Conservation (phyloP, 2,113 vertebrate species). For the Egretta garzetta region DNA sequence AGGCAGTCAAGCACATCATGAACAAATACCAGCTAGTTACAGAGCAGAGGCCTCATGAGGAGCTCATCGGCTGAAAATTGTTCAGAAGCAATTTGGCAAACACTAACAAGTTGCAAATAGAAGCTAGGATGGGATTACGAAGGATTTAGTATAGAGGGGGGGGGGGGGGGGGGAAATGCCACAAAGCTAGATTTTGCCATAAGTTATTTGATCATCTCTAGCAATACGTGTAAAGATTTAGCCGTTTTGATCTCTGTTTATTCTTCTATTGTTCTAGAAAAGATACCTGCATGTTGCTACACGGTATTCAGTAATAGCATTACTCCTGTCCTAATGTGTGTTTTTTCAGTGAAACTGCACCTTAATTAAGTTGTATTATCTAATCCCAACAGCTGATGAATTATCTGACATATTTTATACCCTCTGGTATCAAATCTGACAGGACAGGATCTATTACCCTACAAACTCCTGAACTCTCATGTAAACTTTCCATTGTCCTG, state of each 20-base stretch:
- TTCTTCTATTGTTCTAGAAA: slow-evolving; percentile 15
- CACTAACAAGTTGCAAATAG: not conserved
- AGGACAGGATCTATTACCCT: slow-evolving; percentile 18
- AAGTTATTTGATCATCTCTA: slow-evolving; percentile 24
- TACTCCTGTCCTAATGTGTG: not conserved
- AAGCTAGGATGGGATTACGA: not conserved
- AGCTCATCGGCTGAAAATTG: not conserved
- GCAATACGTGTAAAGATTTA: slow-evolving; percentile 5
- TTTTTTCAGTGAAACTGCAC: slow-evolving; percentile 44
- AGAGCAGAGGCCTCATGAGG: slow-evolving; percentile 12
- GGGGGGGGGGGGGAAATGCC: no score
- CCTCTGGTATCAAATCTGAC: slow-evolving; percentile 32
- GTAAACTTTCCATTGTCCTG: not conserved
- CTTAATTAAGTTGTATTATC: slow-evolving; percentile 31
- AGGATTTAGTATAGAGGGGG: no score
- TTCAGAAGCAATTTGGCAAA: slow-evolving; percentile 43
- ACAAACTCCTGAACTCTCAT: not conserved
- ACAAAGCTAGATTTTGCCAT: not conserved
- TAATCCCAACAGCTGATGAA: slow-evolving; percentile 38
- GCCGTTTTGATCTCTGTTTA: slow-evolving; percentile 21
- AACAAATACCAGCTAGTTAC: slow-evolving; percentile 43
- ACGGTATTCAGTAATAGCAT: not conserved
- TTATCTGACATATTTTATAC: slow-evolving; percentile 35
- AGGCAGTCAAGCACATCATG: slow-evolving; percentile 34
- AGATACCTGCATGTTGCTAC: slow-evolving; percentile 7